Base-by-base conservation (phyloP, 1,140 invertebrate species). In the Camponotus floridanus region DNA sequence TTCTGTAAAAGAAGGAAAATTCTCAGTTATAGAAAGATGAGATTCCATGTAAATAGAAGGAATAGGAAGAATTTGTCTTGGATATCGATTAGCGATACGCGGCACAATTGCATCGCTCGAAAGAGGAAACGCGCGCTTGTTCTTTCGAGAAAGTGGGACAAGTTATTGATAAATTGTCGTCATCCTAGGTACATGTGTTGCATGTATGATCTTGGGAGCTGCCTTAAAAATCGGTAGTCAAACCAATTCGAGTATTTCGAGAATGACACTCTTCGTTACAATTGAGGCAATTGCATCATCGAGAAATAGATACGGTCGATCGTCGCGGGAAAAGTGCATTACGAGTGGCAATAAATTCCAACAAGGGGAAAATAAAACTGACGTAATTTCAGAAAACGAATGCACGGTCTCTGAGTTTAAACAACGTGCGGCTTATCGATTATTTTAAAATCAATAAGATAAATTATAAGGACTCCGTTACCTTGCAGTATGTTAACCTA, bases 161-260 rank as follows among this genome's bases (percentile, higher is more conserved):
- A 74, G 68, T 83, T 83, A 83, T 83, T 74, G 79, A 83, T 83
- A 83, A 83, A 83, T 83, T 73, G 79, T 33, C 67, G 67, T 33
- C 39, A 13, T n/a, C 15, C n/a, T 21, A 7, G 3, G 31, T 39
- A 11, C 26, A 65, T 55, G n/a, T 64, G 36, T 64, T 59, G 36
- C 11, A 39, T 45, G 76, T n/a, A 45, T 64, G 31, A 68, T 55
- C 48, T 59, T 45, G 9, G 15, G 26, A 26, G 33, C 33, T 13
- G 42, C 26, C 45, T 71, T 57, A n/a, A 80, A 42, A 42, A 33
- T 13, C 6, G 33, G 33, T 5, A 1, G 31, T 18, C 21, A 7
- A 15, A 9, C 3, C 11, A 7, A 51, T n/a, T 33, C 5, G 9
- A 59, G 39, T 65, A 6, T 39, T 18, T 18, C 4, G 6, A n/a